Evolutionary conservation across 37 sponge, comb jelly and placozoan species (phyloP), one percentile per base, ranked within the genome.

Genomic region (Dysidea cf. avara): DNA sequence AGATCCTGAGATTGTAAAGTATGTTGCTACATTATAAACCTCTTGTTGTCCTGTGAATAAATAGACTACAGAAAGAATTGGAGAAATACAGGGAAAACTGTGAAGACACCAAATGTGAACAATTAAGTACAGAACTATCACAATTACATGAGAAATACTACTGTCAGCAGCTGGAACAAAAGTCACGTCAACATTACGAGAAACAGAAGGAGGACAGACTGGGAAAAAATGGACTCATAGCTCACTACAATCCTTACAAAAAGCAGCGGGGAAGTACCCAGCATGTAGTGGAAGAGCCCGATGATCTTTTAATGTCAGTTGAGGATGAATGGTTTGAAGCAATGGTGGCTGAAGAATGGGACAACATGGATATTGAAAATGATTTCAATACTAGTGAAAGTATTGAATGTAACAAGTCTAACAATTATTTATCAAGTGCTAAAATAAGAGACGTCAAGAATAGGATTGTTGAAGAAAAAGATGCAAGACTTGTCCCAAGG

Each of bases 101-200:
- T 14, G 71, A 64, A 35, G 91, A 90, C 51, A 56, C 29, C 38
- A 32, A 17, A n/a, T 90, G 77, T 28, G 33, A 72, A n/a, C 16
- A 21, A 0, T 53, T 85, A 21, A 64, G 38, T 20, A 40, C 76
- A 53, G 74, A 90, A 67, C 53, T 85, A 39, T 81, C 84, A 30
- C 54, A 63, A 18, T 77, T 90, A 9, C 91, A 90, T 40, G 25
- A 53, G 30, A 61, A 64, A 14, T 77, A 67, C 80, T 90, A 90
- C 63, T 57, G 63, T 51, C 59, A 72, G 14, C 77, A 76, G 52
- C 75, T 80, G 81, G 75, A 52, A 57, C 68, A 75, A 31, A 69
- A 70, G 13, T n/a, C 67, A 1, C 40, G 16, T 25, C 30, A 28
- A 22, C 76, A 75, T 39, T 25, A 37, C 6, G 43, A 39, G 52